Evolutionary conservation across 1,140 invertebrate species (phyloP), one percentile per base, ranked within the genome.

Genomic region (Lepidurus arcticus): DNA sequence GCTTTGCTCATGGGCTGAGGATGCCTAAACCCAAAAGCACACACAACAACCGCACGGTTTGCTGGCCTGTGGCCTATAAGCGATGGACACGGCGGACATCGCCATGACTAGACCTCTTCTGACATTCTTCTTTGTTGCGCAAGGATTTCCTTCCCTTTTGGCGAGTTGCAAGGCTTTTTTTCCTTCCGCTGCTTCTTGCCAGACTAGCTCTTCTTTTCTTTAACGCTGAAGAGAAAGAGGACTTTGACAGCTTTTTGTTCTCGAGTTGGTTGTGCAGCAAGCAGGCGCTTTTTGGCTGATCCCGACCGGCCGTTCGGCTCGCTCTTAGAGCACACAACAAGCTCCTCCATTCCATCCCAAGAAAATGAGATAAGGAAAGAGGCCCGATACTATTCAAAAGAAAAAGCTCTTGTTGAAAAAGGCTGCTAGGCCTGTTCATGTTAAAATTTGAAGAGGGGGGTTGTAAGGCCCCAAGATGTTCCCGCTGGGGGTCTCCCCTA

Each of bases 221-320:
- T 65, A 21, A 65, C 16, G 53, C 16, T 65, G 10, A 47, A 65
- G 13, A 65, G 21, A 21, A 65, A 65, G 21, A 21, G 21, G 53
- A n/a, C 53, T 65, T 65, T 4, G 53, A 65, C 53, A 65, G 53
- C 53, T 65, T 13, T 65, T 65, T 65, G 53, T 65, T 65, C 53
- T 65, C 53, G 34, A 53, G 47, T n/a, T 53, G 47, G 11, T 53
- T 8, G 10, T 47, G 53, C 47, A 11, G 8, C 47, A 65, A 26
- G 11, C 21, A 21, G 53, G 21, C 53, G 53, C 53, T 65, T 65
- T 65, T 16, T 65, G 53, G 16, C 53, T 65, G 53, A 13, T 21
- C n/a, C 13, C 21, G 53, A n/a, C 9, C 21, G 53, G 53, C 53
- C 53, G 16, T 65, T 65, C 21, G 16, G 53, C 53, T 65, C 53